phyloP scores from a whole-genome alignment of 2,888 invertebrate species.

The Drosophila rellima region DNA sequence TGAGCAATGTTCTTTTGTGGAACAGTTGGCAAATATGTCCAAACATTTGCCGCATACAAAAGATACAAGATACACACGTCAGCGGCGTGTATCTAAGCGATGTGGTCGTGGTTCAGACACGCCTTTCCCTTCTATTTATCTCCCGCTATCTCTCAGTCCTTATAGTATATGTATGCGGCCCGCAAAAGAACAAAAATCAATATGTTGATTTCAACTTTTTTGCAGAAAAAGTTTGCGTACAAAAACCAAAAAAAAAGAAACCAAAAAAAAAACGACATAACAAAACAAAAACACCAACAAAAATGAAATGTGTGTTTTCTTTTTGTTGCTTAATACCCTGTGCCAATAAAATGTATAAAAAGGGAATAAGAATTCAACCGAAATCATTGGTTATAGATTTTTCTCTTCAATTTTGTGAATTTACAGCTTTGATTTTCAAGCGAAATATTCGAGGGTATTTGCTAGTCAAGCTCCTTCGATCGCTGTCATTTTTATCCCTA shows the following conservation, averaged over 20 bases:
- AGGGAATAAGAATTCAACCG: too few species aligned
- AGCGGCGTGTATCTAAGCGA: constrained; percentile 59
- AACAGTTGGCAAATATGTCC: constrained; percentile 57
- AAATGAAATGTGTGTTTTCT: constrained; percentile 30
- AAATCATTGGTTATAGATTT: too few species aligned
- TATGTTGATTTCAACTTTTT: constrained; percentile 75
- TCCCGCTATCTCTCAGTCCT: background rate
- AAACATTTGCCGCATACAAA: constrained; percentile 34
- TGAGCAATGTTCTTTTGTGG: constrained; percentile 44
- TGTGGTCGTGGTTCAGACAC: constrained; percentile 58
- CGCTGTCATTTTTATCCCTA: background rate
- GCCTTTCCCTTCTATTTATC: constrained; percentile 2
- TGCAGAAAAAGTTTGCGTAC: constrained; percentile 43
- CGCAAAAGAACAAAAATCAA: constrained; percentile 72
- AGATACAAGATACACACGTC: constrained; percentile 81
- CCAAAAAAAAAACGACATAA: constrained; percentile 20
- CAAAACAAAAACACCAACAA: constrained; percentile 25
- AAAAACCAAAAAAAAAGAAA: constrained; percentile 34
- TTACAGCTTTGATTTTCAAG: too few species aligned
- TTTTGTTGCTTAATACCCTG: constrained; percentile 33
- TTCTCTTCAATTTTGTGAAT: too few species aligned
- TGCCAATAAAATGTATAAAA: background rate
- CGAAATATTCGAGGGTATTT: constrained; percentile 3
- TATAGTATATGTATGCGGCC: constrained; percentile 23
- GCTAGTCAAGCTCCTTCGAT: background rate